Percentiles rank a stretch among this genome's conserved stretches.
phyloP scores from a whole-genome alignment of 92 coral and sea anemone genomes.

The Epizoanthus rinbou region DNA sequence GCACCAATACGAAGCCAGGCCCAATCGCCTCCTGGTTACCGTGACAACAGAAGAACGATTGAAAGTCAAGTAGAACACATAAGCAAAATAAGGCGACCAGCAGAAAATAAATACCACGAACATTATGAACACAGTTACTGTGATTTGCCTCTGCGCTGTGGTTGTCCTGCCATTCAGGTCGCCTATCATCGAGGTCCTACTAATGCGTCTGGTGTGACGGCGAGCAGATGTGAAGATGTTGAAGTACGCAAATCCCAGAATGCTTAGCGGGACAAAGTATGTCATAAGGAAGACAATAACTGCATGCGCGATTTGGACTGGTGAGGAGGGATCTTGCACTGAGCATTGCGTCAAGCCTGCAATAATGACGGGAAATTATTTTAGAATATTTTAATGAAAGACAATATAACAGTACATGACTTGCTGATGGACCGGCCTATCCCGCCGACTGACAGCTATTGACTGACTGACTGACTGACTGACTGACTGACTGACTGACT shows the following conservation, averaged over 20 bases:
- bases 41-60: conserved; percentile 35
- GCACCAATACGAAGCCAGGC: conserved; percentile 73
- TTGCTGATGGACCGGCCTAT: no score
- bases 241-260: conserved; percentile 79
- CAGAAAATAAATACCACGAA: conserved; percentile 67
- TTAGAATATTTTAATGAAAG: no score
- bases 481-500: no score
- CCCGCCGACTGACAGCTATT: no score
- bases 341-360: conserved; percentile 78
- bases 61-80: conserved; percentile 56
- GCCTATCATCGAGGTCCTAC: conserved; percentile 40
- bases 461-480: no score
- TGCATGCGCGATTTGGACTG: conserved; percentile 56
- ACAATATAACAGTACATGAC: no score
- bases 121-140: conserved; percentile 71
- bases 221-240: conserved; percentile 68
- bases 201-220: conserved; percentile 63
- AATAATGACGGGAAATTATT: neutral
- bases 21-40: conserved; percentile 47
- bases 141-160: conserved; percentile 66
- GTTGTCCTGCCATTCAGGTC: conserved; percentile 1
- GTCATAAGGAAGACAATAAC: conserved; percentile 52
- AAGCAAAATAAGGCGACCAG: conserved; percentile 77
- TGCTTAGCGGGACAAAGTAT: conserved; percentile 70
- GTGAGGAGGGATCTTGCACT: conserved; percentile 58